Conservation (phyloP, 23 tunicate genomes). For the Halocynthia roretzi region DNA sequence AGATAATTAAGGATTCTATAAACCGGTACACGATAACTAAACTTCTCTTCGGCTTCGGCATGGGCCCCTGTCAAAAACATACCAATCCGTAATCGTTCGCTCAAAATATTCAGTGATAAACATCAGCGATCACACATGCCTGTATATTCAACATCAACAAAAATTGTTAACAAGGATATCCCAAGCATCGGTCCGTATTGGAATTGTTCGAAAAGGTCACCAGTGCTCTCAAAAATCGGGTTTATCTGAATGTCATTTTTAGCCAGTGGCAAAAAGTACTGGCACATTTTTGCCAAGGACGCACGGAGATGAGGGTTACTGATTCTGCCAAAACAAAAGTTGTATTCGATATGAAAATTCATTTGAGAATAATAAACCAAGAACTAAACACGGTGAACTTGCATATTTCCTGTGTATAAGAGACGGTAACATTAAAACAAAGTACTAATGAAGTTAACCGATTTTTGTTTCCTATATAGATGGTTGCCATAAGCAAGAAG, state of each 20-base stretch:
- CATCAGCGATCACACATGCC: not conserved
- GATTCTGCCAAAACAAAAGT: constrained; percentile 22
- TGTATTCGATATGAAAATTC: not conserved
- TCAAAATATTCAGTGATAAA: too few relatives aligned
- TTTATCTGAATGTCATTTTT: not conserved
- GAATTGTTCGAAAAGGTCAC: constrained; percentile 16
- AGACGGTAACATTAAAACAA: too few relatives aligned
- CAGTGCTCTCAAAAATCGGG: not conserved
- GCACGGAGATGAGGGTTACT: constrained; percentile 63
- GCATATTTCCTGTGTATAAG: not conserved
- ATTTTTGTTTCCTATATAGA: constrained; percentile 67
- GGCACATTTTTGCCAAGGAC: constrained; percentile 46
- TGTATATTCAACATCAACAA: constrained; percentile 42
- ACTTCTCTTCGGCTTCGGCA: constrained; percentile 51
- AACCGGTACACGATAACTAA: constrained; percentile 62
- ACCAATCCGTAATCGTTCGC: too few relatives aligned
- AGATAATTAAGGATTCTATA: constrained; percentile 64
- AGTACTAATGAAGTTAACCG: not conserved
- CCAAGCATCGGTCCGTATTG: constrained; percentile 14
- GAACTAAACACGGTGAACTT: too few relatives aligned
- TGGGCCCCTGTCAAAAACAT: constrained; percentile 28
- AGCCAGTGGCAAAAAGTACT: constrained; percentile 30
- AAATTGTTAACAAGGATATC: constrained; percentile 36
- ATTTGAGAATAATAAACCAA: too few relatives aligned
- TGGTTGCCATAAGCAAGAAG: constrained; percentile 20